A percentile compares a stretch with the other conserved stretches of the same genome.
phyloP scores from a whole-genome alignment of 2,797 vertebrate genomes.

The Chelon labrosus region DNA sequence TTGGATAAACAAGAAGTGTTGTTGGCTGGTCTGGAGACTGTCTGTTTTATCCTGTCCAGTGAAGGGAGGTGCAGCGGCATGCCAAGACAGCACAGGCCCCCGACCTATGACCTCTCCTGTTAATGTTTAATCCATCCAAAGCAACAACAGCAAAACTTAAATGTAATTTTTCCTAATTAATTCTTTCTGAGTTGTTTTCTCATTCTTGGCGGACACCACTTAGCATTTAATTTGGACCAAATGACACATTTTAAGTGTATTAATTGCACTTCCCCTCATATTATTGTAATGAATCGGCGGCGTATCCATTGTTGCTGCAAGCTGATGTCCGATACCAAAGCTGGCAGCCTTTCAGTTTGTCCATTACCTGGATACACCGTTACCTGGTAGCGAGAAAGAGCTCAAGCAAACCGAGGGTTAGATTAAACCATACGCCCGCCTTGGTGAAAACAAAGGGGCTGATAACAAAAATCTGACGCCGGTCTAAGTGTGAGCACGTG shows the following conservation, averaged over 20 bases:
- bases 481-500: conserved; percentile 27
- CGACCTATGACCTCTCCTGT: conserved; percentile 61
- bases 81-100: conserved; percentile 49
- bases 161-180: neutral
- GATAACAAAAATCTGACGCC: conserved; percentile 53
- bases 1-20: neutral
- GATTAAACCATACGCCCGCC: conserved; percentile 42
- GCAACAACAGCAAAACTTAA: neutral
- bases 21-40: neutral
- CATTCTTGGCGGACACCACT: neutral
- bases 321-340: conserved; percentile 54
- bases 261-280: conserved; percentile 26
- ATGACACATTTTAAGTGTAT: conserved; percentile 12
- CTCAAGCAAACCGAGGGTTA: conserved; percentile 35
- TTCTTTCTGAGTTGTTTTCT: neutral
- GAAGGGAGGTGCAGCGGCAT: conserved; percentile 31
- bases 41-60: conserved; percentile 61
- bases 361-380: conserved; percentile 63
- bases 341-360: conserved; percentile 50
- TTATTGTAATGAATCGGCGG: conserved; percentile 18
- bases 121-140: conserved; percentile 64
- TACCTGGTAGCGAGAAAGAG: conserved; percentile 47
- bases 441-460: conserved; percentile 45
- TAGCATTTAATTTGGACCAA: neutral
- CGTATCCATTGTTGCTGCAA: conserved; percentile 12